Conservation (phyloP, 2,113 vertebrate species). For the Macaca mulatta region DNA sequence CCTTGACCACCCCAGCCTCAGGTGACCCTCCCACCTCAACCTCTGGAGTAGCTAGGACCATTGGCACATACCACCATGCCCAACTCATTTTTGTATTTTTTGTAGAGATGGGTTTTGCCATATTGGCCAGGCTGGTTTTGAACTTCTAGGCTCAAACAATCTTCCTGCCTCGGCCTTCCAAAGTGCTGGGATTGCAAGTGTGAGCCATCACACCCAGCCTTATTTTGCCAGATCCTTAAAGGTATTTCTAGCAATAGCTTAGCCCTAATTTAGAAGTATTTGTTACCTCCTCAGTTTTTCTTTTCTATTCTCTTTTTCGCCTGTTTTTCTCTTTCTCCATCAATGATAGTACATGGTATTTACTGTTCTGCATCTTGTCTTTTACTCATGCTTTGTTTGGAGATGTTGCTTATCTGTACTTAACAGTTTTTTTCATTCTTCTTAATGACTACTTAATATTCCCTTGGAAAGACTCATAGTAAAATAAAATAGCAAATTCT, state of each 20-base stretch:
- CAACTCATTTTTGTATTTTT: no score
- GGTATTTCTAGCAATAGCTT: not conserved
- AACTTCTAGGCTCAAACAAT: not conserved
- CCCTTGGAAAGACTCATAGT: not conserved
- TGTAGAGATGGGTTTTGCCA: no score
- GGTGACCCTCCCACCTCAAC: no score
- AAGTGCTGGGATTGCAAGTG: no score
- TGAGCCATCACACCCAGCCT: no score
- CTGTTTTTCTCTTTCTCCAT: not conserved
- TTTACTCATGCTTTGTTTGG: not conserved
- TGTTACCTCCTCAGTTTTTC: not conserved
- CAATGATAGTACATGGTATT: not conserved
- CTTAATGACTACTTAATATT: not conserved
- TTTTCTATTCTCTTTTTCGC: not conserved
- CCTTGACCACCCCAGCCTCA: no score
- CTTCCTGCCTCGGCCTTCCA: not conserved
- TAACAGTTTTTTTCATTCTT: not conserved
- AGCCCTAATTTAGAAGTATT: not conserved
- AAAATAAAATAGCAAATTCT: constrained; percentile 15
- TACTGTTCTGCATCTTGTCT: not conserved
- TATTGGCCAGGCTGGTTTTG: not conserved
- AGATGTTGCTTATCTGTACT: not conserved
- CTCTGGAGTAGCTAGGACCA: no score
- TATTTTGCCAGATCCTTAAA: not conserved
- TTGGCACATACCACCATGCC: no score